These are phyloP conservation scores for Psix sp. DNA, from an alignment of 1,140 invertebrate genomes.

Conservation along the genomic window DNA sequence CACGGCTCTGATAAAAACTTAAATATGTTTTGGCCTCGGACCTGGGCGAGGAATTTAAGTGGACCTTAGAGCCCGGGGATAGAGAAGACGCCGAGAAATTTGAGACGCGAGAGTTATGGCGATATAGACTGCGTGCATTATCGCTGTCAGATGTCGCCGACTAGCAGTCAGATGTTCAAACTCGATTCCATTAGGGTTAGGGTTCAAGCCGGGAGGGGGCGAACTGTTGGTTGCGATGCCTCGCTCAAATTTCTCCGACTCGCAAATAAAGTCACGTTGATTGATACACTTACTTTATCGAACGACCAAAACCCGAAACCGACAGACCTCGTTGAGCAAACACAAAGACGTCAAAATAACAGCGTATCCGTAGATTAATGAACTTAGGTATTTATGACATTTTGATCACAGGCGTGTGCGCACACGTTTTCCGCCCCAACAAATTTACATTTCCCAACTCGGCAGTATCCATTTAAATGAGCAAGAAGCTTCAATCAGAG, in stretches of 20 bases:
- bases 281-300: constrained; percentile 32
- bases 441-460: neutral
- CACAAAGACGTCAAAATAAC: constrained; percentile 19
- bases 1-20: constrained; percentile 41
- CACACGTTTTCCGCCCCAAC: neutral
- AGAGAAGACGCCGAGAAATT: constrained; percentile 39
- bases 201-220: constrained; percentile 16
- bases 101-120: constrained; percentile 16
- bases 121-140: constrained; percentile 2
- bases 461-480: no score
- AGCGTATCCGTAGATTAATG: constrained; percentile 13
- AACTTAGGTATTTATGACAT: constrained; percentile 2
- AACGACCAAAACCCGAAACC: constrained; percentile 13
- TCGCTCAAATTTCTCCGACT: constrained; percentile 17
- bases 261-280: constrained; percentile 30
- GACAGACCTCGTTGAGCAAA: no score
- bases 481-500: no score
- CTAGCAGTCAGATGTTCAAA: constrained; percentile 43
- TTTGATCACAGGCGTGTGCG: constrained; percentile 6
- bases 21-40: constrained; percentile 30
- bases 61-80: constrained; percentile 6
- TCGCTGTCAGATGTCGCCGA: constrained; percentile 10
- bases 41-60: constrained; percentile 10
- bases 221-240: constrained; percentile 4
- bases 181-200: constrained; percentile 28